These are phyloP conservation scores for Sarcophaga rosellei DNA, from an alignment of 2,888 invertebrate species.

Conservation along the genomic window DNA sequence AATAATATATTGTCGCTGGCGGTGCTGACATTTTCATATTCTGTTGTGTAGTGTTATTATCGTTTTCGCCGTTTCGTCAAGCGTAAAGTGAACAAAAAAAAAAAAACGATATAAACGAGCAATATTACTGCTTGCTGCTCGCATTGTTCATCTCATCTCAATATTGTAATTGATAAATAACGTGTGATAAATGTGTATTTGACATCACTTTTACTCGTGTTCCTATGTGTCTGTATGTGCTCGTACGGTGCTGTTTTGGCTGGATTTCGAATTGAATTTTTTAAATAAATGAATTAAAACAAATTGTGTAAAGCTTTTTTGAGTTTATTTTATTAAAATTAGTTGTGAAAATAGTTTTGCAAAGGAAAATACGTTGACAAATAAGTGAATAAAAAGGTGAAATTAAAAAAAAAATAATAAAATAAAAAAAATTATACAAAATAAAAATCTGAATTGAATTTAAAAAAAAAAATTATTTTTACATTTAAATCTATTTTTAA, in stretches of 20 bases:
- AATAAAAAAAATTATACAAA: not conserved
- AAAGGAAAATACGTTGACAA: conserved; percentile 53
- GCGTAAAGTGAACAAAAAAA: conserved; percentile 28
- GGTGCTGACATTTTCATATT: not conserved
- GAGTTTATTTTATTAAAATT: conserved; percentile 48
- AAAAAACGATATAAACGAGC: not conserved
- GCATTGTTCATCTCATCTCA: conserved; percentile 25
- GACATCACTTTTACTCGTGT: conserved; percentile 51
- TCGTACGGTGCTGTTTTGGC: not conserved
- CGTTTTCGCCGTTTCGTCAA: conserved; percentile 5
- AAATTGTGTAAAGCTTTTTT: conserved; percentile 60
- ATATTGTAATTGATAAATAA: conserved; percentile 66
- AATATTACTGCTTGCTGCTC: not conserved
- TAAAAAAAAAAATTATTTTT: no score
- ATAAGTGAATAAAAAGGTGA: conserved; percentile 22
- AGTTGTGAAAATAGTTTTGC: conserved; percentile 61
- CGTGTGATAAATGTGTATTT: conserved; percentile 67
- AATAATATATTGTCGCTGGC: not conserved
- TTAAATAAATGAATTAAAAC: conserved; percentile 58
- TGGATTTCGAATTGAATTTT: conserved; percentile 23
- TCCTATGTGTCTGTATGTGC: conserved; percentile 9
- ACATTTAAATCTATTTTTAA: not conserved
- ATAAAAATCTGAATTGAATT: no score
- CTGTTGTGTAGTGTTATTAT: not conserved
- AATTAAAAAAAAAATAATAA: not conserved